Percentiles rank a stretch among this genome's conserved stretches.
phyloP scores from a whole-genome alignment of 1,140 invertebrate species.

The Potamilus streckersoni region DNA sequence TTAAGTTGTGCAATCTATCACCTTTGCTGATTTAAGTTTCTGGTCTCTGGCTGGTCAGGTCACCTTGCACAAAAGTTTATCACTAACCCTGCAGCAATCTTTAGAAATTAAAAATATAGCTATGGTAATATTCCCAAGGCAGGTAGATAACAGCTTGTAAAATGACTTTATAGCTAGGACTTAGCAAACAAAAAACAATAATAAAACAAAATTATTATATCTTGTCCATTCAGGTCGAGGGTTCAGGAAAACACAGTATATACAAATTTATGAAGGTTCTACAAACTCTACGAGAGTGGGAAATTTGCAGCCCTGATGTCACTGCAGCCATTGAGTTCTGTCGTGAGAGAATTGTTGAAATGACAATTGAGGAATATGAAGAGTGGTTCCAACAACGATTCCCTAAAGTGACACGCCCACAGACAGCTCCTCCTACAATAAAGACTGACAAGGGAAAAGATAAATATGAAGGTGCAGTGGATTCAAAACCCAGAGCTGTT shows the following conservation, averaged over 20 bases:
- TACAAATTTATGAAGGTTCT: constrained; percentile 64
- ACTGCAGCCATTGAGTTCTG: constrained; percentile 67
- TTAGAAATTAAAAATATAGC: too few relatives aligned
- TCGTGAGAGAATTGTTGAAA: constrained; percentile 64
- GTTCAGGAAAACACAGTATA: constrained; percentile 54
- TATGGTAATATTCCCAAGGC: too few relatives aligned
- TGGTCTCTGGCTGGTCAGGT: too few relatives aligned
- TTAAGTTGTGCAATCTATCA: too few relatives aligned
- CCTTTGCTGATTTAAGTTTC: too few relatives aligned
- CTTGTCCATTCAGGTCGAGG: constrained; percentile 56
- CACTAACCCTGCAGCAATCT: too few relatives aligned
- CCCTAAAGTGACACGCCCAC: constrained; percentile 55
- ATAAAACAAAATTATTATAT: constrained; percentile 1
- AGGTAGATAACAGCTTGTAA: too few relatives aligned
- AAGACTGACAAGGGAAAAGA: constrained; percentile 29
- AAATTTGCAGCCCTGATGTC: constrained; percentile 66
- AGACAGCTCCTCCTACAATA: constrained; percentile 51
- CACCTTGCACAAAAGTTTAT: too few relatives aligned
- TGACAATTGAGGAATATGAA: constrained; percentile 65
- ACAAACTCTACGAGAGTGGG: constrained; percentile 60
- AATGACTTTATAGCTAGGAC: too few relatives aligned
- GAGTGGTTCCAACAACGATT: constrained; percentile 64
- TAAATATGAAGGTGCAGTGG: neutral
- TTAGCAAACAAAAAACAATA: too few relatives aligned
- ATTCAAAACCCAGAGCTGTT: neutral